phyloP scores from a whole-genome alignment of 2,113 vertebrate species.

The cattle (Bos taurus) region DNA sequence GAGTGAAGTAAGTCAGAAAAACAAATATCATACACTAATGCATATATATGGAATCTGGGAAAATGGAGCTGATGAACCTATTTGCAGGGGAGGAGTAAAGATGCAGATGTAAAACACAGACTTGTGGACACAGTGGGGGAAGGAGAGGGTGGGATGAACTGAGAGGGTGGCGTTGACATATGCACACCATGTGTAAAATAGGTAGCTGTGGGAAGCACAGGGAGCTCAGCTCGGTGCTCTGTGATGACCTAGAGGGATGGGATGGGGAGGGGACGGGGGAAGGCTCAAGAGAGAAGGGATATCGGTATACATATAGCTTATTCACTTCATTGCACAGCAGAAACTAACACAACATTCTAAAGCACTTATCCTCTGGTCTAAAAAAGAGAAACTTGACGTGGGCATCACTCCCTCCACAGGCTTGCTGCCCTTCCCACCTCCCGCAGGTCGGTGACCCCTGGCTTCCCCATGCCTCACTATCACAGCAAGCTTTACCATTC shows the following conservation, averaged over 20 bases:
- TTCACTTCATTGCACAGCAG: neutral
- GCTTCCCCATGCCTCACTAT: rapidly evolving
- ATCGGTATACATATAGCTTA: neutral
- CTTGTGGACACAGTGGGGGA: neutral
- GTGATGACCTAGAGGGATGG: neutral
- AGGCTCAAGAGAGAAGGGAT: neutral
- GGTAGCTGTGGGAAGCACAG: neutral
- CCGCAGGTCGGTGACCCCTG: neutral
- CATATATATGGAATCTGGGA: neutral
- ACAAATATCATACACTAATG: neutral
- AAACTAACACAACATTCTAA: neutral
- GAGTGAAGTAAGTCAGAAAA: neutral
- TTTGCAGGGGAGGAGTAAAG: neutral
- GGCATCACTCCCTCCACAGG: rapidly evolving
- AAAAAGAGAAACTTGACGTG: neutral
- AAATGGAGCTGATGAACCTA: neutral
- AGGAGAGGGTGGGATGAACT: neutral
- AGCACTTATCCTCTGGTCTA: neutral
- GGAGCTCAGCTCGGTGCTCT: neutral
- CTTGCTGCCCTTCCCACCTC: neutral
- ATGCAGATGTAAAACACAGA: neutral
- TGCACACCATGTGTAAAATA: neutral
- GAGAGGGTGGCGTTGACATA: neutral
- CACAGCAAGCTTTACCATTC: neutral
- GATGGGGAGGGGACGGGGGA: neutral